Percentiles rank a stretch among this genome's conserved stretches.
Evolutionary conservation across 2,113 vertebrate genomes (phyloP).

Genomic region (Climacteris rufus): DNA sequence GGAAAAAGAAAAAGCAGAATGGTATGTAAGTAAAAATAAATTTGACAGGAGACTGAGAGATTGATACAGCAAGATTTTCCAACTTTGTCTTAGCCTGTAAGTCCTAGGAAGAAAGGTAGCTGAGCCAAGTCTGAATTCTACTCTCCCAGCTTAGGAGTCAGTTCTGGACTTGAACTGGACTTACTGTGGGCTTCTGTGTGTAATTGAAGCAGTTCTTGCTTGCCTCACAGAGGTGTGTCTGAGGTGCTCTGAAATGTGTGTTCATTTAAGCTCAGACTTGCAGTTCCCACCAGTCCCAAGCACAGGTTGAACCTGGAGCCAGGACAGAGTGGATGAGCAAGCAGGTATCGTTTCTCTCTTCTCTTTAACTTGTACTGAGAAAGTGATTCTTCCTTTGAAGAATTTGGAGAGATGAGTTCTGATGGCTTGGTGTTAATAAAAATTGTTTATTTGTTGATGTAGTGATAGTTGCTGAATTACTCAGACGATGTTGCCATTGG

Average conservation of each 20-base stretch:
- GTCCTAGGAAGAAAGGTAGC: not conserved
- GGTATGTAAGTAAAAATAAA: slow-evolving; percentile 76
- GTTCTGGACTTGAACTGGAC: not conserved
- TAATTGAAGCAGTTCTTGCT: not conserved
- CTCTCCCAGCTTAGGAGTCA: not conserved
- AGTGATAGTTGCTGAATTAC: not conserved
- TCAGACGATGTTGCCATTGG: not conserved
- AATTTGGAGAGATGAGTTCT: not conserved
- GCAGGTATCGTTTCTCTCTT: not conserved
- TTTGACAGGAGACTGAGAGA: not conserved
- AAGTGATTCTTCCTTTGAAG: not conserved
- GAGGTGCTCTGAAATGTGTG: not conserved
- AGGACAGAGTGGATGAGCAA: not conserved
- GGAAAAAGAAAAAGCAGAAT: slow-evolving; percentile 99
- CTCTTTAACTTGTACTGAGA: not conserved
- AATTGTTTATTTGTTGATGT: not conserved
- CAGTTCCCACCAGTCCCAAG: not conserved
- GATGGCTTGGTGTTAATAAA: not conserved
- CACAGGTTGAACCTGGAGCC: not conserved
- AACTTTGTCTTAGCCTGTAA: not conserved
- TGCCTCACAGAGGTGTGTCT: not conserved
- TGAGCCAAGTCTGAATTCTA: not conserved
- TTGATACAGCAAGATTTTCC: not conserved
- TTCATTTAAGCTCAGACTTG: not conserved
- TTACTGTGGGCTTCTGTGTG: not conserved